Conservation (phyloP, 2,888 invertebrate genomes). For the Caenorhabditis sp. region DNA sequence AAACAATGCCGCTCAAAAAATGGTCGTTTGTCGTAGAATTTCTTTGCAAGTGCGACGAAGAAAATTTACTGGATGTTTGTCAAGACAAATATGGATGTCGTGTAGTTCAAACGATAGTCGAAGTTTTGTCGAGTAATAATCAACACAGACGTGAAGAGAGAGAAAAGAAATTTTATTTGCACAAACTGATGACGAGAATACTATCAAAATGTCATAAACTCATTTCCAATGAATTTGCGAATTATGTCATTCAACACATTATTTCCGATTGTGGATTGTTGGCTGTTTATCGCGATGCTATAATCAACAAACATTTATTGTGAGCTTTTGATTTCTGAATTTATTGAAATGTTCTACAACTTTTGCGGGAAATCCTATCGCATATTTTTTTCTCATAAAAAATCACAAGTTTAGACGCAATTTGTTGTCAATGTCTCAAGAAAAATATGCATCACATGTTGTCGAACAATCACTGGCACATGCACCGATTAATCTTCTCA, state of each 20-base stretch:
- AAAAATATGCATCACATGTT: slow-evolving; percentile 67
- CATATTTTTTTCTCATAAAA: no score
- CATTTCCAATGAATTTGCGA: slow-evolving; percentile 63
- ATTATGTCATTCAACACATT: slow-evolving; percentile 66
- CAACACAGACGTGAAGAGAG: not conserved
- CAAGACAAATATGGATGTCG: slow-evolving; percentile 59
- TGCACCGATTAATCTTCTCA: slow-evolving; percentile 47
- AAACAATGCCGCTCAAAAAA: slow-evolving; percentile 15
- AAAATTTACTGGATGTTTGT: slow-evolving; percentile 35
- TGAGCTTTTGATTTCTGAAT: no score
- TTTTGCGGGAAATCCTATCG: no score
- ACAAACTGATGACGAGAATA: slow-evolving; percentile 33
- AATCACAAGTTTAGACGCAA: slow-evolving; percentile 49
- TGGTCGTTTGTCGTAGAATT: slow-evolving; percentile 36
- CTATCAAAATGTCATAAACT: slow-evolving; percentile 39
- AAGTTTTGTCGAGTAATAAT: slow-evolving; percentile 27
- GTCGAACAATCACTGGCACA: slow-evolving; percentile 60
- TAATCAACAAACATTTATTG: slow-evolving; percentile 59
- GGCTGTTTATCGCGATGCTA: slow-evolving; percentile 46
- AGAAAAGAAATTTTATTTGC: slow-evolving; percentile 9
- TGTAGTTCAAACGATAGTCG: slow-evolving; percentile 50
- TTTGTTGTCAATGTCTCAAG: slow-evolving; percentile 63
- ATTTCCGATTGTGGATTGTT: slow-evolving; percentile 45
- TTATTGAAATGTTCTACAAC: no score
- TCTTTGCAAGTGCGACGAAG: slow-evolving; percentile 16